These are phyloP conservation scores for Furcifer pardalis DNA, from an alignment of 2,797 vertebrate genomes.

Conservation along the genomic window DNA sequence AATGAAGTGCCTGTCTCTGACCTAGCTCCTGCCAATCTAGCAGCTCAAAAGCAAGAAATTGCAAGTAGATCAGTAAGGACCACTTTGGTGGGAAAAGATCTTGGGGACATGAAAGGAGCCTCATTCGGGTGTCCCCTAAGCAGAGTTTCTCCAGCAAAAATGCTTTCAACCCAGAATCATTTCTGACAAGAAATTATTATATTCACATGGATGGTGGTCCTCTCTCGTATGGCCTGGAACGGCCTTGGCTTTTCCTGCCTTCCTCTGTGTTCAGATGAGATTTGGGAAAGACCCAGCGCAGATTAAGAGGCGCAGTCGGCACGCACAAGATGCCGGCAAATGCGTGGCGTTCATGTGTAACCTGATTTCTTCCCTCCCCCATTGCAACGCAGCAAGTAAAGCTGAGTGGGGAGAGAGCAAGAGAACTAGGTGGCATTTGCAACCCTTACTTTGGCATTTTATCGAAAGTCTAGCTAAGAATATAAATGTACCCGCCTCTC, in stretches of 20 bases:
- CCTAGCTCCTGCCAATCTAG: too few relatives aligned
- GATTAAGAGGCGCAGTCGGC: background rate
- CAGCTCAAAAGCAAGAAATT: too few relatives aligned
- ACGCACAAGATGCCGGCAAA: background rate
- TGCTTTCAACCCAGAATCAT: too few relatives aligned
- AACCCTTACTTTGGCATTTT: background rate
- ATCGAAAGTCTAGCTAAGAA: background rate
- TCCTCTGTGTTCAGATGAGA: background rate
- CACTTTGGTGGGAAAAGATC: too few relatives aligned
- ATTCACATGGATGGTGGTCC: too few relatives aligned
- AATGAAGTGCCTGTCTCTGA: too few relatives aligned
- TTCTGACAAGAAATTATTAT: too few relatives aligned
- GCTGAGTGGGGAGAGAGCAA: accelerated
- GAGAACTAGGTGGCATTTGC: accelerated
- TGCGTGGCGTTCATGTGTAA: background rate
- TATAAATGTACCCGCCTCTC: background rate
- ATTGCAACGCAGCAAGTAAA: background rate
- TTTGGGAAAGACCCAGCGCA: background rate
- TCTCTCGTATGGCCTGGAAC: background rate
- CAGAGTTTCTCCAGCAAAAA: too few relatives aligned
- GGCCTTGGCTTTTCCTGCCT: background rate
- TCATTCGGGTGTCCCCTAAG: too few relatives aligned
- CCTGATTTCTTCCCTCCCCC: background rate
- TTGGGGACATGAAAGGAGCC: too few relatives aligned
- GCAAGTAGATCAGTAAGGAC: too few relatives aligned